A percentile compares a stretch with the other conserved stretches of the same genome.
These are phyloP conservation scores for Ficedula albicollis DNA, from an alignment of 2,797 vertebrate species.

Conservation along the genomic window DNA sequence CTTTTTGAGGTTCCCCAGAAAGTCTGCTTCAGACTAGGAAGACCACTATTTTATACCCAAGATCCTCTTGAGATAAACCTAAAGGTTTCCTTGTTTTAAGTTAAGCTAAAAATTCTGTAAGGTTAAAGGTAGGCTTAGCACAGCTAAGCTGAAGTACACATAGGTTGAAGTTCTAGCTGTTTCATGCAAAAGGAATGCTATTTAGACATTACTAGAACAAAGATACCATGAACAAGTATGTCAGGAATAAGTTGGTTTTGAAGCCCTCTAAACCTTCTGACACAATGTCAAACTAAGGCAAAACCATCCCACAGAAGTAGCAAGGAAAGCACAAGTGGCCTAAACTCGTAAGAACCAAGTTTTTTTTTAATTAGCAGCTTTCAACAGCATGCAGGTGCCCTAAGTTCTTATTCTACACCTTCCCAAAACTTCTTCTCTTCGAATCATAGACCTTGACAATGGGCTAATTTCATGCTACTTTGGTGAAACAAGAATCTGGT, in stretches of 20 bases:
- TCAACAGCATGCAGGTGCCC: background rate
- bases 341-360: rapidly evolving
- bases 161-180: background rate
- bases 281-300: background rate
- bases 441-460: background rate
- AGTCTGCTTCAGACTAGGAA: background rate
- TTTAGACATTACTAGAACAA: background rate
- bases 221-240: background rate
- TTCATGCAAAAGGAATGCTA: background rate
- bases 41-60: background rate
- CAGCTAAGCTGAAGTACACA: background rate
- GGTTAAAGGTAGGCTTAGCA: background rate
- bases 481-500: background rate
- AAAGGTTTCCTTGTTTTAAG: background rate
- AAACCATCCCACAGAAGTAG: background rate
- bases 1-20: background rate
- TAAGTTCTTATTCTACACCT: background rate
- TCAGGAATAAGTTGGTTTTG: background rate
- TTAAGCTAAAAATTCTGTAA: background rate
- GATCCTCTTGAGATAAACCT: background rate
- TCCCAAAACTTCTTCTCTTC: background rate
- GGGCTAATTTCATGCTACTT: background rate
- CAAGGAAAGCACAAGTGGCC: background rate
- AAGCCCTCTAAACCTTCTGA: background rate
- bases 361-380: background rate